Evolutionary conservation across 2,797 vertebrate genomes (phyloP).

Genomic region (Crossoptilon crossoptilon): DNA sequence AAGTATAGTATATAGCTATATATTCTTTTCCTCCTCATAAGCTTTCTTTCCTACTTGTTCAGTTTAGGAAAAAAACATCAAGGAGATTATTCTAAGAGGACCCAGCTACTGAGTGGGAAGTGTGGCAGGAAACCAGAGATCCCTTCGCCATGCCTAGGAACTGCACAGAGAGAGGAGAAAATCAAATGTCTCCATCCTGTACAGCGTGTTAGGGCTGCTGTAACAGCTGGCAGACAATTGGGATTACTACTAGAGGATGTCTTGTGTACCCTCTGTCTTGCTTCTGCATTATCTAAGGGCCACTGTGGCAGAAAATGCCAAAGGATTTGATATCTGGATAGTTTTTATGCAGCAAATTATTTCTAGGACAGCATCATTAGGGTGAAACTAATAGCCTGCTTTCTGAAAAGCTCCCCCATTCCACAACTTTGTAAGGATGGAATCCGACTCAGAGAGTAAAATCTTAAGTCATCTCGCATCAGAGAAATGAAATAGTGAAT

Average conservation of each 20-base stretch:
- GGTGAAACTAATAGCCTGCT: neutral
- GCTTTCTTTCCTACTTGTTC: neutral
- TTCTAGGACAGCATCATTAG: neutral
- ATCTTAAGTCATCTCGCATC: neutral
- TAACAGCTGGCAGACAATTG: neutral
- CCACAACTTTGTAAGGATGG: neutral
- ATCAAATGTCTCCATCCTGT: neutral
- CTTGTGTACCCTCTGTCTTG: neutral
- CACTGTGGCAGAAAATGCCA: neutral
- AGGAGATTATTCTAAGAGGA: neutral
- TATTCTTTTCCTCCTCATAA: slow-evolving; percentile 8
- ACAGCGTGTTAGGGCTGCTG: neutral
- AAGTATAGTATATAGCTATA: neutral
- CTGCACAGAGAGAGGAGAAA: neutral
- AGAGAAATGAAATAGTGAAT: neutral
- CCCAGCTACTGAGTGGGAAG: neutral
- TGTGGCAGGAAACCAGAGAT: slow-evolving; percentile 1
- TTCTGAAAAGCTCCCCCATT: neutral
- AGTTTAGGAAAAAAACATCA: neutral
- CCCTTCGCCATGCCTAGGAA: rapidly evolving
- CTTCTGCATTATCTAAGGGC: neutral
- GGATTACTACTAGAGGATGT: neutral
- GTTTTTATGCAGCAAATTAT: neutral
- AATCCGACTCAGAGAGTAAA: neutral
- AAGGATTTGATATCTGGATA: neutral